Base-by-base conservation (phyloP, 2,888 invertebrate species). In the Habroteleia sp. region DNA sequence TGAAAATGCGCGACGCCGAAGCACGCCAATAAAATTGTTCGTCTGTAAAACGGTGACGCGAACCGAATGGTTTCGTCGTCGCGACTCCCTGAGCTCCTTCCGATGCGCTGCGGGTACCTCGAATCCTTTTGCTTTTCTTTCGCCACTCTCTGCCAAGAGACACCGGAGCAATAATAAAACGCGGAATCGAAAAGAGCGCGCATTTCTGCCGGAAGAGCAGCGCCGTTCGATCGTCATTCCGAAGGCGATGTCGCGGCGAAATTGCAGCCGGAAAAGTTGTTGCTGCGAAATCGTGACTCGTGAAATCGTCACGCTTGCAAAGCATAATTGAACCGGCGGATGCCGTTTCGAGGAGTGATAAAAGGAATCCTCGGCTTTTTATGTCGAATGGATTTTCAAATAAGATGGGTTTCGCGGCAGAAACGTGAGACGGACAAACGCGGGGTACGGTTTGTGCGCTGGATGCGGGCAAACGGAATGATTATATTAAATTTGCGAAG, bases 21-120 rank as follows among this genome's bases (percentile, higher is more conserved):
- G 82, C 81, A 79, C 81, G 79, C 80, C 84, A 85, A 87, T 86
- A 87, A 87, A 87, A 87, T 87, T 86, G 83, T 82, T 83, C 81
- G 83, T 79, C 82, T 80, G 84, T 85, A 83, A 86, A 87, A 84
- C 82, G 85, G 80, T 85, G 85, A 86, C 85, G 85, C 83, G 85
- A 83, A 84, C 81, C 83, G 85, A 87, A 86, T 87, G 83, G 83
- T 78, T 78, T 80, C n/a, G n/a, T n/a, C n/a, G n/a, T n/a, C n/a
- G n/a, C n/a, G n/a, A n/a, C n/a, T n/a, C n/a, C n/a, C n/a, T n/a
- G n/a, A n/a, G n/a, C n/a, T n/a, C n/a, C n/a, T n/a, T n/a, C 84
- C 83, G 83, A 86, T 85, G 83, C 83, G 79, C 76, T 58, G 76
- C 62, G 66, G 78, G 63, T 69, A 73, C 77, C 77, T 66, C 77